Conservation (phyloP, 35 echinoderm and acorn worm genomes). For the Amphiura filiformis region DNA sequence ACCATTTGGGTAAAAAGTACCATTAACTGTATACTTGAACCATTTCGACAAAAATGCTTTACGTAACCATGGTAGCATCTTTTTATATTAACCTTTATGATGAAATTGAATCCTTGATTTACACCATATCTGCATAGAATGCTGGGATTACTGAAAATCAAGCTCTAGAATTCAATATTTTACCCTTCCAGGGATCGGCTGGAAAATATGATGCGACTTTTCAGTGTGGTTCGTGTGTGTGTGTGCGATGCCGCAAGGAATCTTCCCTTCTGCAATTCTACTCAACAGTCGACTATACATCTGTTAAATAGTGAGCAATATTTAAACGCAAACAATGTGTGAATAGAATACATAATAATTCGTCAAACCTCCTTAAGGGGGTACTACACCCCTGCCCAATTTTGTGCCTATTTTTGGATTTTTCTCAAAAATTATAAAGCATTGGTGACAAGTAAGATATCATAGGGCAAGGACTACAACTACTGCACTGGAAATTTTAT, state of each 20-base stretch:
- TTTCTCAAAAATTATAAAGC: no score
- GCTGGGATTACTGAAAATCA: neutral
- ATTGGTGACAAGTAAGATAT: no score
- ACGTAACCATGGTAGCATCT: neutral
- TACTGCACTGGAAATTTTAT: no score
- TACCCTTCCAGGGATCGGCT: neutral
- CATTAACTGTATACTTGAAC: neutral
- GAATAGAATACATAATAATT: no score
- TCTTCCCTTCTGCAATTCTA: neutral
- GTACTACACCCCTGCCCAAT: no score
- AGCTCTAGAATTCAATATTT: neutral
- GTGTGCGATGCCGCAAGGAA: neutral
- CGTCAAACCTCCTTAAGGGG: no score
- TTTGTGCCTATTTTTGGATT: no score
- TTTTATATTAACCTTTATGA: no score
- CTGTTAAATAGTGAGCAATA: neutral
- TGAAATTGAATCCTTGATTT: neutral
- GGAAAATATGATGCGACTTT: conserved; percentile 1
- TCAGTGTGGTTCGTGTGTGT: neutral
- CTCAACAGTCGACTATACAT: neutral
- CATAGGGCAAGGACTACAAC: no score
- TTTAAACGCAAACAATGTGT: no score
- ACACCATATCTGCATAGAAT: neutral
- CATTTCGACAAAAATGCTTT: neutral
- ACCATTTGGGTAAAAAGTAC: neutral